These are phyloP conservation scores for Rhagoletis pomonella DNA, from an alignment of 1,140 invertebrate genomes.

Conservation along the genomic window DNA sequence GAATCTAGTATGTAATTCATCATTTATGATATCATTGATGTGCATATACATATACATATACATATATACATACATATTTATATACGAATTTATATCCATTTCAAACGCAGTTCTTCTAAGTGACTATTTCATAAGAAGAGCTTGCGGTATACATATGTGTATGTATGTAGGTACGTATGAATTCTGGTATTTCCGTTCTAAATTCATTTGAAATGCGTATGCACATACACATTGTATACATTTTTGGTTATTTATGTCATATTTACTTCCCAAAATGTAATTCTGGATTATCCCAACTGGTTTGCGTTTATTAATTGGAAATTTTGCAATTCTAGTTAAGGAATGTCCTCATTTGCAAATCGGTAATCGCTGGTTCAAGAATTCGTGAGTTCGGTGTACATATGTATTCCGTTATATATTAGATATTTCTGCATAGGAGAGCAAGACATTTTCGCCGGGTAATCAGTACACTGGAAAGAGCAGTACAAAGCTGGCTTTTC, in stretches of 20 bases:
- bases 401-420: neutral
- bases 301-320: neutral
- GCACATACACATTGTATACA: neutral
- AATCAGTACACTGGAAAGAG: no score
- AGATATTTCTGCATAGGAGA: neutral
- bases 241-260: neutral
- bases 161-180: neutral
- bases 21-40: neutral
- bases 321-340: neutral
- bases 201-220: neutral
- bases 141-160: neutral
- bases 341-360: neutral
- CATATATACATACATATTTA: neutral
- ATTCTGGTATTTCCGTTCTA: constrained; percentile 31
- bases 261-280: no score
- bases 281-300: neutral
- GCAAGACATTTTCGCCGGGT: no score
- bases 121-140: no score
- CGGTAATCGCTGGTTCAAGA: neutral
- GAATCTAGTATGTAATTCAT: neutral
- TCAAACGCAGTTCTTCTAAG: no score
- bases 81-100: neutral
- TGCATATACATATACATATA: neutral
- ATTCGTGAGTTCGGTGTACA: neutral
- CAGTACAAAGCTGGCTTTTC: no score